phyloP scores from a whole-genome alignment of 2,888 invertebrate genomes.

The Pristionchus japonicus region DNA sequence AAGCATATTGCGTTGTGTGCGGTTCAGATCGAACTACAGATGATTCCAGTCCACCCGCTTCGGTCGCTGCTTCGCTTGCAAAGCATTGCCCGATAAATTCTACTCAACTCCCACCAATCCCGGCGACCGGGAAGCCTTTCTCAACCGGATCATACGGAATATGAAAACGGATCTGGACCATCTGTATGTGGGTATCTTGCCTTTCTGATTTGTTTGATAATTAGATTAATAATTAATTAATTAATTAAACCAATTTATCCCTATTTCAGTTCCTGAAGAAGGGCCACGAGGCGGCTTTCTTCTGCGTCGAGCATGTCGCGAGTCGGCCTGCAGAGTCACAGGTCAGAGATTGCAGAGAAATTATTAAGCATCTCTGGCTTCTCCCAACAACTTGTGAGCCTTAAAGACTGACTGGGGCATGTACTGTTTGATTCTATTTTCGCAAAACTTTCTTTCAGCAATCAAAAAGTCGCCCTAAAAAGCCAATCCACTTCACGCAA shows the following conservation, averaged over 20 bases:
- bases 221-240: too few relatives aligned
- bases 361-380: too few relatives aligned
- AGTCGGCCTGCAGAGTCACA: too few relatives aligned
- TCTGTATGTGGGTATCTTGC: too few relatives aligned
- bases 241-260: background rate
- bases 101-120: background rate
- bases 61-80: background rate
- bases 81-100: background rate
- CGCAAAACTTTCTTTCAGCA: background rate
- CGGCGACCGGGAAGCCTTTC: background rate
- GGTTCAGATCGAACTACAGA: background rate
- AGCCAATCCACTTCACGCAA: background rate
- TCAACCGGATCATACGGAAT: background rate
- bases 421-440: too few relatives aligned
- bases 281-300: background rate
- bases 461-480: background rate
- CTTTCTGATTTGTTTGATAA: too few relatives aligned
- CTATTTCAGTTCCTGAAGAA: background rate
- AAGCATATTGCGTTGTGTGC: too few relatives aligned
- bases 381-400: too few relatives aligned
- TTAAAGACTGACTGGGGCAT: too few relatives aligned
- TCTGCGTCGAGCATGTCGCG: background rate
- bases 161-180: background rate
- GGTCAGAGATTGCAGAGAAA: too few relatives aligned
- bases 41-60: background rate